A percentile compares a stretch with the other conserved stretches of the same genome.
Evolutionary conservation across 37 sponge, comb jelly and placozoan species (phyloP).

Genomic region (Oscarella lobularis): DNA sequence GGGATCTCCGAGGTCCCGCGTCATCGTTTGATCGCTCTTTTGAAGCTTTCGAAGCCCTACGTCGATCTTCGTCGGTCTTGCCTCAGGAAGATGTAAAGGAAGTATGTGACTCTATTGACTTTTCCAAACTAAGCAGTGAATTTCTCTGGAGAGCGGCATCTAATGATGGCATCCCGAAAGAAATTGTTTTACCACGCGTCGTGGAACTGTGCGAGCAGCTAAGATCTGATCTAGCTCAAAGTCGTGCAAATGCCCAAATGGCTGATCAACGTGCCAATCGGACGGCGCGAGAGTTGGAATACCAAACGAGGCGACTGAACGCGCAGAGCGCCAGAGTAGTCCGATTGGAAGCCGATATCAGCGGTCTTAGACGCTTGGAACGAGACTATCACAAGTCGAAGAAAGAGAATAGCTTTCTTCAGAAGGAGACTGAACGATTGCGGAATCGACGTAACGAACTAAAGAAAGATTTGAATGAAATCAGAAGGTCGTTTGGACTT

Average conservation of each 20-base stretch:
- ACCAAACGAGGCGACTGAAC: not conserved
- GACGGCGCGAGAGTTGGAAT: not conserved
- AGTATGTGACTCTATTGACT: not conserved
- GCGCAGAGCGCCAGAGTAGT: not conserved
- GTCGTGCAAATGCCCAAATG: not conserved
- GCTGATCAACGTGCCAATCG: not conserved
- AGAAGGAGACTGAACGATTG: too few relatives aligned
- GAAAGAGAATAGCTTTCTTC: too few relatives aligned
- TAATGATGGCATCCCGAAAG: not conserved
- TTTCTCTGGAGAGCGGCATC: not conserved
- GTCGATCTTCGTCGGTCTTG: not conserved
- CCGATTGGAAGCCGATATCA: not conserved
- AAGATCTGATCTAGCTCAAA: not conserved
- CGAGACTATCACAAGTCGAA: too few relatives aligned
- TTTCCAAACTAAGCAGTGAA: not conserved
- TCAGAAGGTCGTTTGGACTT: too few relatives aligned
- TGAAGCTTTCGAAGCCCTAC: not conserved
- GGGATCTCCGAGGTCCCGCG: not conserved
- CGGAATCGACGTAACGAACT: too few relatives aligned
- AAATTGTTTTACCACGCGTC: not conserved
- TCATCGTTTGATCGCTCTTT: not conserved
- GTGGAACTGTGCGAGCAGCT: not conserved
- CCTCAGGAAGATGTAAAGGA: not conserved
- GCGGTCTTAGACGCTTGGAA: not conserved
- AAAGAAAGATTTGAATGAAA: too few relatives aligned